Evolutionary conservation across 2,113 vertebrate genomes (phyloP), one percentile per base, ranked within the genome.

Genomic region (Chloropsis cyanopogon): DNA sequence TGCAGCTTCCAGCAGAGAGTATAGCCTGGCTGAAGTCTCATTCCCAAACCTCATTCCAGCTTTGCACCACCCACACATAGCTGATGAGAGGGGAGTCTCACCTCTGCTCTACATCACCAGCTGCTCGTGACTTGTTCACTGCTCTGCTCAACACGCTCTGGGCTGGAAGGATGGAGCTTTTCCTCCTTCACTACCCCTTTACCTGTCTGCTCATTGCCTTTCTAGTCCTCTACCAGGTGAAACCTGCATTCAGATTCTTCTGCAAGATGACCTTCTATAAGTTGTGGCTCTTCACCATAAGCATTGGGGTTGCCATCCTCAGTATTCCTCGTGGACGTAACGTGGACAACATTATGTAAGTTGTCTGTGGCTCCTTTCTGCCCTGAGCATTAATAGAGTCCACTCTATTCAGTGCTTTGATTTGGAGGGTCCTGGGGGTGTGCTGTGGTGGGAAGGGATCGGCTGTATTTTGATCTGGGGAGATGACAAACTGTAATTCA

Each of bases 221-320:
- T 60, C 63, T 96, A 37, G 71, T 93, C 26, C 66, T 95, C 52
- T 94, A 94, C 71, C 88, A 92, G 66, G 22, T 90, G 86, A 88
- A 92, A 31, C 57, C 93, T 60, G 37, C 70, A 2, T 96, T 95
- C 82, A 94, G 82, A 56, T 93, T 76, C 63, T 93, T 86, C 66
- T 96, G 91, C 91, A 95, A 92, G 91, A 90, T 72, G 82, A 56
- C 49, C 71, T 93, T 96, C 82, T 96, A 80, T 10, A 94, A 79
- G 53, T 0, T 92, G 63, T 96, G 93, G 88, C 2, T 96, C 63
- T 90, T 90, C 37, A 29, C 49, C 31, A 0, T 88, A 12, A 37
- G 86, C 59, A 22, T 41, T 25, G 49, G 24, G 8, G 39, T 76
- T 35, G 25, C 89, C 41, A 39, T 95, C 16, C 9, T 80, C 33